Base-by-base conservation (phyloP, 2,113 vertebrate species). In the Tympanuchus pallidicinctus region DNA sequence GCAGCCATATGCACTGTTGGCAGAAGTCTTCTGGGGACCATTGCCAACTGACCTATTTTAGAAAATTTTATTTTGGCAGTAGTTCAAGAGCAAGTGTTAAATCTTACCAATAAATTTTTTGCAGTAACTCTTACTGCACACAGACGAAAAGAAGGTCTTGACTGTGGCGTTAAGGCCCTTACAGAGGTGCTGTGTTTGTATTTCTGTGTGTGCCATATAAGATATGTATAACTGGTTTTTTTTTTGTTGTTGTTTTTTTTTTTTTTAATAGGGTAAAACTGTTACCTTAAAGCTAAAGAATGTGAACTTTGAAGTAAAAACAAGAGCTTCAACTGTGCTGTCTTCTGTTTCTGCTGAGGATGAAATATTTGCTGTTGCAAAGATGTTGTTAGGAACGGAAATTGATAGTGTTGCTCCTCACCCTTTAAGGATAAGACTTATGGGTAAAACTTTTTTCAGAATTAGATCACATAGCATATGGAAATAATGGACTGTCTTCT, bases 231-330 rank as follows among this genome's bases (percentile, higher is more conserved):
- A 60, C 30, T 38, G 38, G 9, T n/a, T 9, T 63, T 19, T 22
- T 30, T 42, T 8, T 66, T 25, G 19, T 30, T 36, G 40, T 13
- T 63, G 16, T 22, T 30, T 42, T 8, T 66, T 25, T 19, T 30
- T 36, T 43, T 13, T 4, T 14, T 22, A 1, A 14, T 42, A 98
- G 99, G 99, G 98, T 94, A 99, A 98, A 98, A 99, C 99, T 7
- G 98, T 99, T 82, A 99, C 99, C 16, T 90, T 99, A 93, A 99
- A 99, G 93, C 92, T 99, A 42, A 99, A 99, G 97, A 99, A 99
- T 20, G 98, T 99, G 67, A 98, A 98, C 67, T 99, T 99, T n/a
- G 98, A 99, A 97, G 98, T 99, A 36, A 99, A 98, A 97, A 99
- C 98, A 85, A 98, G 98, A 93, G 99, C 99, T 15, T 97, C 97